Conservation (phyloP, 2,888 invertebrate genomes). For the Amiota communis region DNA sequence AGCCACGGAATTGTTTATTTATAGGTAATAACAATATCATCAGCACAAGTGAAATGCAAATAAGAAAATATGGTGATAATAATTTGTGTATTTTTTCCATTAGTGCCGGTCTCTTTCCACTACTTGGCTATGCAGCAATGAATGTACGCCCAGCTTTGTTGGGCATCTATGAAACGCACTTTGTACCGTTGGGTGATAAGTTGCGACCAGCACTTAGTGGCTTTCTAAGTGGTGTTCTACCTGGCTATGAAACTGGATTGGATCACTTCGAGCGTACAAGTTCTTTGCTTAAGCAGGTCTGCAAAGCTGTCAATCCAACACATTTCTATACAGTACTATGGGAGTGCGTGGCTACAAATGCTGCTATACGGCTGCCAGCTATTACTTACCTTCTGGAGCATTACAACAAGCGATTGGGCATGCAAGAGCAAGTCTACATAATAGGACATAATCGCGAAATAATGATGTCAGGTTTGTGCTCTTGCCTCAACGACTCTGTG, state of each 20-base stretch:
- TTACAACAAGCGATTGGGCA: slow-evolving; percentile 83
- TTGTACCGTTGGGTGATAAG: slow-evolving; percentile 84
- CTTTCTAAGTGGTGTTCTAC: slow-evolving; percentile 87
- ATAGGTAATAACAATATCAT: slow-evolving; percentile 75
- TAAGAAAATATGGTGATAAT: slow-evolving; percentile 21
- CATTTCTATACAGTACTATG: slow-evolving; percentile 91
- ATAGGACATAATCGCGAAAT: slow-evolving; percentile 89
- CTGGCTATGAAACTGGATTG: slow-evolving; percentile 89
- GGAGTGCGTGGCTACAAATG: slow-evolving; percentile 88
- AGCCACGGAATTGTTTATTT: slow-evolving; percentile 88
- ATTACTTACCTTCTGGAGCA: slow-evolving; percentile 85
- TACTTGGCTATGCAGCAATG: slow-evolving; percentile 91
- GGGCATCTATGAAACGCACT: slow-evolving; percentile 89
- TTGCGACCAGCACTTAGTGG: slow-evolving; percentile 86
- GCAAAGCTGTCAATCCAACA: slow-evolving; percentile 82
- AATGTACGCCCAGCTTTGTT: slow-evolving; percentile 88
- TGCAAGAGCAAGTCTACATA: slow-evolving; percentile 87
- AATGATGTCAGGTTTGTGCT: slow-evolving; percentile 86
- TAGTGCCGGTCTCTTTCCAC: slow-evolving; percentile 86
- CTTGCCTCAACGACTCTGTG: slow-evolving; percentile 84
- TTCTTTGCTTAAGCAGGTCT: slow-evolving; percentile 74
- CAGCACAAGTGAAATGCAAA: background rate
- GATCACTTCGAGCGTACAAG: slow-evolving; percentile 85
- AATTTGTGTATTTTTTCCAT: slow-evolving; percentile 30
- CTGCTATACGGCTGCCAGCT: slow-evolving; percentile 86